Evolutionary conservation across 2,888 invertebrate species (phyloP).

Genomic region (Pimpla rufipes): DNA sequence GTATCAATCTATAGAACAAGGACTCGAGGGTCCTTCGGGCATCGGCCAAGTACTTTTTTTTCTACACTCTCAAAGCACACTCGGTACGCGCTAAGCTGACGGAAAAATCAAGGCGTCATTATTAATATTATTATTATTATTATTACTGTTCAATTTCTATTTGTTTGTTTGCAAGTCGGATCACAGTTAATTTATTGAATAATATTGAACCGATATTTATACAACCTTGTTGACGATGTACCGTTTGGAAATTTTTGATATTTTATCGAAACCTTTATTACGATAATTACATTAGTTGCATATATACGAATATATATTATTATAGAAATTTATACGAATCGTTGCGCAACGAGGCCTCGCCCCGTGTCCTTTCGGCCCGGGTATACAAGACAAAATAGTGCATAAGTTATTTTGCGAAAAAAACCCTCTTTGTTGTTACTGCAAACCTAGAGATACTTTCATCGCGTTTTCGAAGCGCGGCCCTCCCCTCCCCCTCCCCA

Average conservation of each 20-base stretch:
- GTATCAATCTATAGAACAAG: slow-evolving; percentile 2
- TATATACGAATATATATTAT: slow-evolving; percentile 44
- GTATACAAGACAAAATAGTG: slow-evolving; percentile 39
- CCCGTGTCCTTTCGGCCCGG: slow-evolving; percentile 55
- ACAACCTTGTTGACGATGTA: slow-evolving; percentile 68
- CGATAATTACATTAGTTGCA: slow-evolving; percentile 53
- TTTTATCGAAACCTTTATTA: slow-evolving; percentile 67
- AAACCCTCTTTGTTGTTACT: slow-evolving; percentile 40
- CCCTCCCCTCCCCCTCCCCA: neutral
- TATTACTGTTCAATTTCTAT: neutral
- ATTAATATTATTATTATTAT: neutral
- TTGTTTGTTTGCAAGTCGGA: slow-evolving; percentile 30
- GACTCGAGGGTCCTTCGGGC: slow-evolving; percentile 55
- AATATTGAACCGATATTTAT: slow-evolving; percentile 66
- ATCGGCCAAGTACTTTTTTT: slow-evolving; percentile 67
- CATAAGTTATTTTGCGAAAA: slow-evolving; percentile 55
- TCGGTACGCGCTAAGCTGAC: neutral
- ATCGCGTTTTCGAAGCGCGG: slow-evolving; percentile 64
- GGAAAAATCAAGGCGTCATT: neutral
- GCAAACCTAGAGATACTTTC: slow-evolving; percentile 57
- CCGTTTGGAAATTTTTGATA: slow-evolving; percentile 67
- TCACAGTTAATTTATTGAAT: slow-evolving; percentile 68
- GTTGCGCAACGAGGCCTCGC: slow-evolving; percentile 64
- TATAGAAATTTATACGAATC: slow-evolving; percentile 59
- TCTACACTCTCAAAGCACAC: neutral